A percentile compares a stretch with the other conserved stretches of the same genome.
These are phyloP conservation scores for Nyctibius bracteatus DNA, from an alignment of 2,113 vertebrate genomes.

Conservation along the genomic window DNA sequence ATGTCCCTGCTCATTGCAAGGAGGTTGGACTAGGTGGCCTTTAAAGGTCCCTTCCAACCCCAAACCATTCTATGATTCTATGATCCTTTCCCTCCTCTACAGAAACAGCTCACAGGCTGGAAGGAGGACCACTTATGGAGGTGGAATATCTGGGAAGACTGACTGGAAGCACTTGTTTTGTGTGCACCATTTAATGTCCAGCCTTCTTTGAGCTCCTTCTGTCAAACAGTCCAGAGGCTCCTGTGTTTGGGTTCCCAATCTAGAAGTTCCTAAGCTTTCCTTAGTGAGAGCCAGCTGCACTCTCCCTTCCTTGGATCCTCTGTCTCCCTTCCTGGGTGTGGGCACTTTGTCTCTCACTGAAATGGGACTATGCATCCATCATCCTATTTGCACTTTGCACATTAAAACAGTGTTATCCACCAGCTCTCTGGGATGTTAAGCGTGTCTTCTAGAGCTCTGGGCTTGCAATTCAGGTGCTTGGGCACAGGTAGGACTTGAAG, in stretches of 20 bases:
- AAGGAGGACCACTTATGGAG: background rate
- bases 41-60: background rate
- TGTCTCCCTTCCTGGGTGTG: background rate
- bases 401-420: background rate
- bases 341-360: background rate
- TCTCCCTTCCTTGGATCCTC: background rate
- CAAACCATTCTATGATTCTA: background rate
- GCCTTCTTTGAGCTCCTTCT: background rate
- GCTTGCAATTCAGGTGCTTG: background rate
- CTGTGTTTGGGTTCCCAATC: background rate
- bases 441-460: background rate
- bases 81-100: background rate
- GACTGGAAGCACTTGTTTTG: background rate
- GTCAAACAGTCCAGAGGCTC: background rate
- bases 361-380: background rate
- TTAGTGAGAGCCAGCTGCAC: background rate
- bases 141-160: background rate
- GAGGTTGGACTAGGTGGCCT: background rate
- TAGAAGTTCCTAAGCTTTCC: background rate
- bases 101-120: background rate
- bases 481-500: background rate
- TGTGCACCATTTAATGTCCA: background rate
- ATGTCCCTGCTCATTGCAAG: background rate
- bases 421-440: accelerated
- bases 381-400: background rate